Base-by-base conservation (phyloP, 1,140 invertebrate species). In the Drosophila busckii region DNA sequence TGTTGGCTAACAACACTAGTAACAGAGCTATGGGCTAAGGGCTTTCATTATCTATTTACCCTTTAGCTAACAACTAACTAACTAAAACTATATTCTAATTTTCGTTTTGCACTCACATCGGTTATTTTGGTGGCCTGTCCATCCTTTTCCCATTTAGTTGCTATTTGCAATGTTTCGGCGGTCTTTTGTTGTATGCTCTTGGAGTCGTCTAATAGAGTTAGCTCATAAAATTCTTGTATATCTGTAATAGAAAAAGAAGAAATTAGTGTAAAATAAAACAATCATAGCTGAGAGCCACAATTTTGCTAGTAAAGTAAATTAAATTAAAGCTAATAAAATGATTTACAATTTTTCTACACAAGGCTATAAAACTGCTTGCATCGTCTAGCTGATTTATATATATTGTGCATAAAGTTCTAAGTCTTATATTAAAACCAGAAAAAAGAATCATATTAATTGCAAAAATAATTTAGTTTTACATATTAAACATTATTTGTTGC, bases 211-310 rank as follows among this genome's bases (percentile, higher is more conserved):
- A 98, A 90, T 54, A 99, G 91, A 34, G 97, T 98, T 63, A 97
- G 90, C 90, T 99, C 97, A 89, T 98, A 99, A 89, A 99, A 98
- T 88, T 99, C 97, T 92, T 99, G 97, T 84, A 99, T 98, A 91
- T 99, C 97, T 98, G 92, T 10, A 94, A 93, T 23, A 1, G 5
- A 88, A 12, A 94, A 91, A n/a, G 95, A 85, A 88, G 6, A 32
- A 46, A 55, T 37, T 25, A 37, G 3, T 12, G 7, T 10, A 13
- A 15, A 2, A 37, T 7, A 22, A 28, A 13, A 9, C 5, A 20
- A n/a, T n/a, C n/a, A n/a, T n/a, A n/a, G n/a, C n/a, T n/a, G n/a
- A n/a, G n/a, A n/a, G n/a, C n/a, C 3, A 7, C 1, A 29, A 34
- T 35, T n/a, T 19, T n/a, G n/a, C n/a, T n/a, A n/a, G n/a, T n/a